Percentiles rank a stretch among this genome's conserved stretches.
phyloP scores from a whole-genome alignment of 2,797 vertebrate species.

The Phoxinus dragarum region DNA sequence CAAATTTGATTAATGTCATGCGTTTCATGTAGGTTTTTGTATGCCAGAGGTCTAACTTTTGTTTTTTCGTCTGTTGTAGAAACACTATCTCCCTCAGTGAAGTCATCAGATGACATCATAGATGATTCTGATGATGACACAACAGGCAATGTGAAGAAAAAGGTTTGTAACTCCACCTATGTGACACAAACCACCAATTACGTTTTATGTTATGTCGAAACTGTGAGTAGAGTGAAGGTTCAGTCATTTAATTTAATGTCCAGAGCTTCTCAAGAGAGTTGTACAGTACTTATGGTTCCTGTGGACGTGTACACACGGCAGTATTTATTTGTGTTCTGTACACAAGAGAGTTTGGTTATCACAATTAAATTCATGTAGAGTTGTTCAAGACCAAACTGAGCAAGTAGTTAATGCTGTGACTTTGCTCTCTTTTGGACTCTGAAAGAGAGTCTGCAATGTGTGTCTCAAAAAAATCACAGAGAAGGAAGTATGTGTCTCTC shows the following conservation, averaged over 20 bases:
- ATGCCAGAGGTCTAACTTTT: not conserved
- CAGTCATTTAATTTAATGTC: not conserved
- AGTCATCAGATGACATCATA: slow-evolving; percentile 71
- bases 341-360: not conserved
- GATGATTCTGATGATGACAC: slow-evolving; percentile 82
- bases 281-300: not conserved
- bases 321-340: not conserved
- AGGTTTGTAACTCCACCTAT: slow-evolving; percentile 65
- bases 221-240: not conserved
- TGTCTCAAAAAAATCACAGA: not conserved
- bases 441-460: slow-evolving; percentile 15
- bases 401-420: slow-evolving; percentile 1
- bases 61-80: slow-evolving; percentile 11
- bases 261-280: not conserved
- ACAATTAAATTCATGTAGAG: not conserved
- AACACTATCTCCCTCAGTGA: not conserved
- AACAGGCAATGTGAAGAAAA: slow-evolving; percentile 75
- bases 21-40: not conserved
- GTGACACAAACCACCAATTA: not conserved
- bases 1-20: not conserved
- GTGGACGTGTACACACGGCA: slow-evolving; percentile 11
- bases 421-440: not conserved
- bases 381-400: not conserved
- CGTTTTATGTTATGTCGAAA: not conserved
- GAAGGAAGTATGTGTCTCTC: not conserved